These are phyloP conservation scores for Elgaria multicarinata DNA, from an alignment of 2,113 vertebrate species.

Conservation along the genomic window DNA sequence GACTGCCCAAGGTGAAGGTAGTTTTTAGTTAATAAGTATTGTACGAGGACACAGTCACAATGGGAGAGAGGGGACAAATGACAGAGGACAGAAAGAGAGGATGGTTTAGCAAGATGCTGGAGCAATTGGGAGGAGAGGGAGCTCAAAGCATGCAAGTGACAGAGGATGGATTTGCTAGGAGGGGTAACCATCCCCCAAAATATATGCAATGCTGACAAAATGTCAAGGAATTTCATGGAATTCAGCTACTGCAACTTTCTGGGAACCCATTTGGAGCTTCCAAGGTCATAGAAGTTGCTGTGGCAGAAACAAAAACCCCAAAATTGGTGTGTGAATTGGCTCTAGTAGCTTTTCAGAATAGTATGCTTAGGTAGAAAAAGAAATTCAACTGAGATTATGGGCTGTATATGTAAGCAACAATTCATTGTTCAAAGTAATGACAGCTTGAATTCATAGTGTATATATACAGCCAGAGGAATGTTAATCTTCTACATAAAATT, in stretches of 20 bases:
- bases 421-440: neutral
- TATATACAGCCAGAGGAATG: neutral
- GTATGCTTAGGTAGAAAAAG: neutral
- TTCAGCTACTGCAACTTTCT: neutral
- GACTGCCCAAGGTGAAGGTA: too few relatives aligned
- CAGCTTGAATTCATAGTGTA: neutral
- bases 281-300: neutral
- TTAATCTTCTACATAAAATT: neutral
- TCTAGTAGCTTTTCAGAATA: neutral
- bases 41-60: neutral
- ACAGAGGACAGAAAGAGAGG: neutral
- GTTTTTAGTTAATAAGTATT: neutral
- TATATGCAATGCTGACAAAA: neutral
- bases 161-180: too few relatives aligned
- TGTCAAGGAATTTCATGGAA: neutral
- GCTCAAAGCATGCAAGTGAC: too few relatives aligned
- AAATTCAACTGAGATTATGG: neutral
- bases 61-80: neutral
- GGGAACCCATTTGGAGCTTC: neutral
- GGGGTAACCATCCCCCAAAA: neutral
- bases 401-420: neutral
- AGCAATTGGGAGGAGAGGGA: too few relatives aligned
- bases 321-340: neutral
- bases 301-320: neutral
- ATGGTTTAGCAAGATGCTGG: too few relatives aligned